These are phyloP conservation scores for Hololepta plana DNA, from an alignment of 2,888 invertebrate genomes.

Conservation along the genomic window DNA sequence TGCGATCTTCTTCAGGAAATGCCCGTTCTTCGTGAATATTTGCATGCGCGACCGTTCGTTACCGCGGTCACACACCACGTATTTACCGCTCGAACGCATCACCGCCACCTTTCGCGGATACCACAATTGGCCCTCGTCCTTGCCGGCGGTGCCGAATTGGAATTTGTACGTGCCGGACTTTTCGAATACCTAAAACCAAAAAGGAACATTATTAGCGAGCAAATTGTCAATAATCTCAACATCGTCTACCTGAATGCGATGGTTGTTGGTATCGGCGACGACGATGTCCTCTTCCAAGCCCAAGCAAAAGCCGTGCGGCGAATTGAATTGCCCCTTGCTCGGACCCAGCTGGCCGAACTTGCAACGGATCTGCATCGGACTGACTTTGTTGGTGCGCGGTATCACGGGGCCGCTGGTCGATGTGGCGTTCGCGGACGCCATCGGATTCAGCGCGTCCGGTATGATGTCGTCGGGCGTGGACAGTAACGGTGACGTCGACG, in stretches of 20 bases:
- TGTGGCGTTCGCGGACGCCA: constrained; percentile 25
- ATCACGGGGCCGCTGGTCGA: constrained; percentile 21
- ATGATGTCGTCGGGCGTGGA: constrained; percentile 30
- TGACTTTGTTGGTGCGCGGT: constrained; percentile 48
- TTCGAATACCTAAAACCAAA: constrained; percentile 59
- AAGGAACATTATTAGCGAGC: constrained; percentile 1
- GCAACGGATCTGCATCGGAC: constrained; percentile 74
- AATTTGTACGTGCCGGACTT: constrained; percentile 85
- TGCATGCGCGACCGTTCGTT: constrained; percentile 95
- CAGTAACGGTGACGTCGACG: constrained; percentile 42
- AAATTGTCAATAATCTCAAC: not conserved
- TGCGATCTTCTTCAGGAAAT: constrained; percentile 89
- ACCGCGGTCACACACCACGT: constrained; percentile 95
- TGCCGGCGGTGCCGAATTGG: constrained; percentile 87
- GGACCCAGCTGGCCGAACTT: constrained; percentile 91
- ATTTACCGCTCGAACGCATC: constrained; percentile 70
- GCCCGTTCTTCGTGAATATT: constrained; percentile 89
- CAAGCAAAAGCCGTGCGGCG: constrained; percentile 92
- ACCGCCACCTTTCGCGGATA: constrained; percentile 93
- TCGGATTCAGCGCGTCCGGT: constrained; percentile 32
- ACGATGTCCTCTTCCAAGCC: constrained; percentile 91
- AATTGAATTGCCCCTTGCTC: constrained; percentile 87
- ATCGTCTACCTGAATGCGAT: constrained; percentile 71
- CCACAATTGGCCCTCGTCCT: constrained; percentile 93
- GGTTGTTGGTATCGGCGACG: constrained; percentile 93